Percentiles rank a stretch among this genome's conserved stretches.
Conservation (phyloP, 2,113 vertebrate species). For the Eudorcas thomsonii region DNA sequence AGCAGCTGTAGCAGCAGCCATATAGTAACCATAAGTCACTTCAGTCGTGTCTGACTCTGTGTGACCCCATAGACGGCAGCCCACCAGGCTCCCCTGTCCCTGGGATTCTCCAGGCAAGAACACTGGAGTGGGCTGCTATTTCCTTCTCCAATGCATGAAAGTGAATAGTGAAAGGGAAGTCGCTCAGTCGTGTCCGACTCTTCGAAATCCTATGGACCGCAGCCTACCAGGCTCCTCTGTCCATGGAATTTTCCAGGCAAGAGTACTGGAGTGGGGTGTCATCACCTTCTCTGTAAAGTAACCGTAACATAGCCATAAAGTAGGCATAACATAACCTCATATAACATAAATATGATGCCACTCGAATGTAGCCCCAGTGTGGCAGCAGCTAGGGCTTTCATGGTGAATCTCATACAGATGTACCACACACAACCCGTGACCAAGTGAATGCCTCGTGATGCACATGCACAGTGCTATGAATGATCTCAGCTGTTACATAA, state of each 20-base stretch:
- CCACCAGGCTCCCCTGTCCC: too few species aligned
- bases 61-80: too few species aligned
- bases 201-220: too few species aligned
- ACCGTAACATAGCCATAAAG: neutral
- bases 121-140: too few species aligned
- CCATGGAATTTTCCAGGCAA: too few species aligned
- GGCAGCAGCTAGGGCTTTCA: neutral
- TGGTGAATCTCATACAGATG: neutral
- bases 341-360: neutral
- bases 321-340: neutral
- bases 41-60: too few species aligned
- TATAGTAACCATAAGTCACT: neutral
- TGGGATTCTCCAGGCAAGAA: too few species aligned
- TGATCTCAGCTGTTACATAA: too few species aligned
- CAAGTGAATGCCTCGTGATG: neutral
- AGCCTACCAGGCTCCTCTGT: too few species aligned
- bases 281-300: neutral
- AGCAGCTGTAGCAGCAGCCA: neutral
- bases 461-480: neutral
- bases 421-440: neutral
- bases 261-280: too few species aligned
- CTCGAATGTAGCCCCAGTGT: neutral
- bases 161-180: too few species aligned
- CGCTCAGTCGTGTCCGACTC: fast-evolving
- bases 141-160: too few species aligned